These are phyloP conservation scores for Sciurus carolinensis DNA, from an alignment of 2,797 vertebrate species.

Conservation along the genomic window DNA sequence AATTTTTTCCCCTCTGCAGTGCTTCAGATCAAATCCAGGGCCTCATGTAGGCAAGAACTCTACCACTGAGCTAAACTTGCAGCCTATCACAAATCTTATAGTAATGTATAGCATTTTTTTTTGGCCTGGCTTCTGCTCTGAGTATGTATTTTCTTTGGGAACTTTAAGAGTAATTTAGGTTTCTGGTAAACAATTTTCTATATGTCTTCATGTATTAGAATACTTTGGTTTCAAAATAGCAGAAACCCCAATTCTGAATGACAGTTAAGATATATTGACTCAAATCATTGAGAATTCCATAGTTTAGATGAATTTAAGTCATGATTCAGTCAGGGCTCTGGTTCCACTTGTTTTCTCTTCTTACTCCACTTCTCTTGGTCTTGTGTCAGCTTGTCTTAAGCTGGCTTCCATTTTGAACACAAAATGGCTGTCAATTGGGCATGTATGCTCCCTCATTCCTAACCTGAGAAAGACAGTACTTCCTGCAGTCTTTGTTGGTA, in stretches of 20 bases:
- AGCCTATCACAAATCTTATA: neutral
- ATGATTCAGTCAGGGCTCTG: neutral
- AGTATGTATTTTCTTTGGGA: constrained; percentile 15
- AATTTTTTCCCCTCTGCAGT: neutral
- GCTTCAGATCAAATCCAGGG: neutral
- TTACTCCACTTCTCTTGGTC: neutral
- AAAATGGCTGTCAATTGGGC: neutral
- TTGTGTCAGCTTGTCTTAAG: constrained; percentile 13
- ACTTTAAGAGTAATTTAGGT: constrained; percentile 15
- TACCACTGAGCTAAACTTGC: neutral
- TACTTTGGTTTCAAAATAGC: constrained; percentile 40
- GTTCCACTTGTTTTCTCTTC: constrained; percentile 14
- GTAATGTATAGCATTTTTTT: neutral
- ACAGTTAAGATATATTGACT: constrained; percentile 37
- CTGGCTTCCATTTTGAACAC: neutral
- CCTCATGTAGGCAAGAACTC: neutral
- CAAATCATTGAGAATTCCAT: constrained; percentile 14
- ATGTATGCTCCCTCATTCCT: neutral
- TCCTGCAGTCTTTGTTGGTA: neutral
- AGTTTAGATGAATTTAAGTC: constrained; percentile 21
- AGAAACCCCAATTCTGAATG: neutral
- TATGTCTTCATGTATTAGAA: neutral
- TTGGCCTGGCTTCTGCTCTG: neutral
- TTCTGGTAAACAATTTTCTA: constrained; percentile 34
- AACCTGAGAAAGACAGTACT: neutral